phyloP scores from a whole-genome alignment of 2,888 invertebrate genomes.

The Sthenelais limicola region DNA sequence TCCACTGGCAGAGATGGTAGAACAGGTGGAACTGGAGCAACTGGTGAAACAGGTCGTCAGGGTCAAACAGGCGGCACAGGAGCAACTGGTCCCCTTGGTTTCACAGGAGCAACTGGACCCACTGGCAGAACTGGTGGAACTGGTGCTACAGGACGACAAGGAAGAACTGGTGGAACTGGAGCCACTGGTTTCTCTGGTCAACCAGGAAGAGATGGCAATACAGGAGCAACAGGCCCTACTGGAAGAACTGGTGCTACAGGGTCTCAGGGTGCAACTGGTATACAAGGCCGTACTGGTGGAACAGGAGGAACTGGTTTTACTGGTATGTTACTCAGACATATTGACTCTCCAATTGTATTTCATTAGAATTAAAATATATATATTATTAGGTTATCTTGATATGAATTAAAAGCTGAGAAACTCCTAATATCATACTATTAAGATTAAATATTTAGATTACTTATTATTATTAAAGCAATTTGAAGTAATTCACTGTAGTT shows the following conservation, averaged over 20 bases:
- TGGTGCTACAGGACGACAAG: slow-evolving; percentile 42
- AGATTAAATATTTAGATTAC: too few relatives aligned
- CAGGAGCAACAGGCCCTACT: slow-evolving; percentile 44
- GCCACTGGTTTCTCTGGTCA: slow-evolving; percentile 39
- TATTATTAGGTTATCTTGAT: too few relatives aligned
- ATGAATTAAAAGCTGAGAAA: too few relatives aligned
- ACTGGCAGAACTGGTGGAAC: slow-evolving; percentile 32
- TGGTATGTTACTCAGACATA: too few relatives aligned
- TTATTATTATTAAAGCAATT: too few relatives aligned
- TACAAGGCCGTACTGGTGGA: slow-evolving; percentile 40
- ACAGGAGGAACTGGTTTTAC: slow-evolving; percentile 38
- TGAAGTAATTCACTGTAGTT: too few relatives aligned
- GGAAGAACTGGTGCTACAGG: slow-evolving; percentile 30
- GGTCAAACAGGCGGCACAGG: slow-evolving; percentile 39
- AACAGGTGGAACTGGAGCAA: slow-evolving; percentile 39
- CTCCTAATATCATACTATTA: too few relatives aligned
- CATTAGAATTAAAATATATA: too few relatives aligned
- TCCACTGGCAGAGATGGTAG: slow-evolving; percentile 39
- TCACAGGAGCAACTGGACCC: slow-evolving; percentile 39
- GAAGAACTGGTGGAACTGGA: slow-evolving; percentile 47
- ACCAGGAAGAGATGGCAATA: slow-evolving; percentile 44
- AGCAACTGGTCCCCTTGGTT: slow-evolving; percentile 16
- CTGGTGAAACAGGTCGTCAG: slow-evolving; percentile 33
- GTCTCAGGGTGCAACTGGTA: slow-evolving; percentile 25
- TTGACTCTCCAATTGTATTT: too few relatives aligned